Evolutionary conservation across 1,140 invertebrate genomes (phyloP).

Genomic region (Trachymyrmex cornetzi): DNA sequence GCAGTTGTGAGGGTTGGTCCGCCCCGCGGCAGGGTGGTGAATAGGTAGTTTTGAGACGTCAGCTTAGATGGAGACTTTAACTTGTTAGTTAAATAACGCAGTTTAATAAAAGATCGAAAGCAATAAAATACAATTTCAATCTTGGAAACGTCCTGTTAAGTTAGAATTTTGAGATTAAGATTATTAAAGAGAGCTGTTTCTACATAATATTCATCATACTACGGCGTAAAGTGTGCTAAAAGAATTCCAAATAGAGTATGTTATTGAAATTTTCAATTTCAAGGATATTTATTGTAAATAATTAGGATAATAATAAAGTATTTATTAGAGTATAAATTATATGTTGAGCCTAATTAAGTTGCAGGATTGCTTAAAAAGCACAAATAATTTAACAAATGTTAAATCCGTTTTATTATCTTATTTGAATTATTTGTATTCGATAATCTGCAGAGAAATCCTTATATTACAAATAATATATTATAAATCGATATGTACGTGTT

Average conservation of each 20-base stretch:
- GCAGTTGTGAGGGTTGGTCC: slow-evolving; percentile 67
- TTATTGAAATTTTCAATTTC: neutral
- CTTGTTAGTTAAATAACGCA: neutral
- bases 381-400: neutral
- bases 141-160: neutral
- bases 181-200: neutral
- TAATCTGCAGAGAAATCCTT: no score
- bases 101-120: neutral
- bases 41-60: neutral
- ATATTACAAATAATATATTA: no score
- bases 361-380: neutral
- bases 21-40: neutral
- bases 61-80: neutral
- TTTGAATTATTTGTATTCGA: neutral
- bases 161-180: neutral
- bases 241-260: neutral
- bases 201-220: neutral
- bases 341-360: neutral
- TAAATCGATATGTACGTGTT: no score
- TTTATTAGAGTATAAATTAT: neutral
- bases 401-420: neutral
- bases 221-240: neutral
- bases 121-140: neutral
- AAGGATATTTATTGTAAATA: neutral
- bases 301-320: neutral